Evolutionary conservation across 2,113 vertebrate species (phyloP).

Genomic region (Hypanus sabinus): DNA sequence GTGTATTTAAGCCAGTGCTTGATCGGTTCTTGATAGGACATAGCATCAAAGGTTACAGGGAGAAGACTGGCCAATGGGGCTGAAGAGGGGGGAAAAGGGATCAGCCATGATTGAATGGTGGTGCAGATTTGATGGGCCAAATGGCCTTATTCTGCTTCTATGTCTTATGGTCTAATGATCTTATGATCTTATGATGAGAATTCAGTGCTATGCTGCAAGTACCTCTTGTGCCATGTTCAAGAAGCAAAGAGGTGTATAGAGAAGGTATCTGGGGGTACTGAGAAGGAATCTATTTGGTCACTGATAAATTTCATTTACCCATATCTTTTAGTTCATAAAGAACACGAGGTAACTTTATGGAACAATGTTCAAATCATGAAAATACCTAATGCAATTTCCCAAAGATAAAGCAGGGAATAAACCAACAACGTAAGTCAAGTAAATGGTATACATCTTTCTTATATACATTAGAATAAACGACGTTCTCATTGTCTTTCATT

Average conservation of each 20-base stretch:
- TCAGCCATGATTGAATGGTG: too few relatives aligned
- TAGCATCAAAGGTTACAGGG: too few relatives aligned
- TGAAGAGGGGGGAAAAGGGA: too few relatives aligned
- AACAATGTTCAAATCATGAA: background rate
- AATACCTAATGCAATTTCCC: background rate
- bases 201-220: background rate
- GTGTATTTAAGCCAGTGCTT: too few relatives aligned
- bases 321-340: background rate
- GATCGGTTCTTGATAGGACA: too few relatives aligned
- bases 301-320: background rate
- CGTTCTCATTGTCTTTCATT: background rate
- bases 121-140: too few relatives aligned
- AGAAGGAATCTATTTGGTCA: background rate
- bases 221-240: background rate
- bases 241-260: too few relatives aligned
- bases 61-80: too few relatives aligned
- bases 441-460: background rate
- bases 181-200: background rate
- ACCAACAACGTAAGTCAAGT: background rate
- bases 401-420: background rate
- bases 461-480: background rate
- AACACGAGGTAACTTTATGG: background rate
- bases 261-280: too few relatives aligned
- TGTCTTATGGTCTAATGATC: too few relatives aligned
- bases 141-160: too few relatives aligned